Evolutionary conservation across 2,888 invertebrate species (phyloP).

Genomic region (Oscheius onirici): DNA sequence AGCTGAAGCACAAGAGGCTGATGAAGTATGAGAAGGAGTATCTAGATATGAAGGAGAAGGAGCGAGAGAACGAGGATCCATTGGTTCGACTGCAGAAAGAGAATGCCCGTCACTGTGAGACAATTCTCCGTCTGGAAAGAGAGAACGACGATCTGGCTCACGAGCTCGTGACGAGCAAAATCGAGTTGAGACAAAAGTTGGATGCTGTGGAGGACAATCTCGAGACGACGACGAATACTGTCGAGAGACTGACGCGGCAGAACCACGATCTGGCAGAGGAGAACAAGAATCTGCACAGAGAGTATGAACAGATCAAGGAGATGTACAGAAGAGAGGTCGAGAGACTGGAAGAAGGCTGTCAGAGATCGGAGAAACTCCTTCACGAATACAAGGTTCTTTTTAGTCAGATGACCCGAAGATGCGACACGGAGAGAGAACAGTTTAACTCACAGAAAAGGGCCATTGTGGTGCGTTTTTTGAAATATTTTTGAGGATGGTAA

Average conservation of each 20-base stretch:
- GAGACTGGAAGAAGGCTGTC: conserved; percentile 70
- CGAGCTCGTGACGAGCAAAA: conserved; percentile 76
- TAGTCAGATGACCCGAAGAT: conserved; percentile 54
- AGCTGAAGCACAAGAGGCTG: conserved; percentile 81
- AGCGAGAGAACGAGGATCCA: conserved; percentile 74
- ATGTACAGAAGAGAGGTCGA: conserved; percentile 82
- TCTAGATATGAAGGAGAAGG: conserved; percentile 79
- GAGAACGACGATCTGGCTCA: conserved; percentile 78
- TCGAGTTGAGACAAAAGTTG: conserved; percentile 76
- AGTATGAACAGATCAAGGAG: conserved; percentile 76
- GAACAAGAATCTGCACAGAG: conserved; percentile 78
- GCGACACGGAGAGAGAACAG: conserved; percentile 57
- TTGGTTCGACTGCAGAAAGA: conserved; percentile 73
- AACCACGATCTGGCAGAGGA: conserved; percentile 81
- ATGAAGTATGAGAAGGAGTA: conserved; percentile 94
- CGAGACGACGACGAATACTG: conserved; percentile 43
- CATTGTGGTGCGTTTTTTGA: conserved; percentile 52
- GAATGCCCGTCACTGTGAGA: conserved; percentile 71
- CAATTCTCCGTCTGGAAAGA: conserved; percentile 76
- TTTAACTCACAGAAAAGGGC: conserved; percentile 59
- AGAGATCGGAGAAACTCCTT: conserved; percentile 70
- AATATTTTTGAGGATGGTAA: neutral
- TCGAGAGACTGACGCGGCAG: conserved; percentile 72
- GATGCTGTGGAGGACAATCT: conserved; percentile 65
- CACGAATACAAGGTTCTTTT: conserved; percentile 64